Percentiles rank a stretch among this genome's conserved stretches.
phyloP scores from a whole-genome alignment of 2,888 invertebrate species.

The Oeneis ivallda region DNA sequence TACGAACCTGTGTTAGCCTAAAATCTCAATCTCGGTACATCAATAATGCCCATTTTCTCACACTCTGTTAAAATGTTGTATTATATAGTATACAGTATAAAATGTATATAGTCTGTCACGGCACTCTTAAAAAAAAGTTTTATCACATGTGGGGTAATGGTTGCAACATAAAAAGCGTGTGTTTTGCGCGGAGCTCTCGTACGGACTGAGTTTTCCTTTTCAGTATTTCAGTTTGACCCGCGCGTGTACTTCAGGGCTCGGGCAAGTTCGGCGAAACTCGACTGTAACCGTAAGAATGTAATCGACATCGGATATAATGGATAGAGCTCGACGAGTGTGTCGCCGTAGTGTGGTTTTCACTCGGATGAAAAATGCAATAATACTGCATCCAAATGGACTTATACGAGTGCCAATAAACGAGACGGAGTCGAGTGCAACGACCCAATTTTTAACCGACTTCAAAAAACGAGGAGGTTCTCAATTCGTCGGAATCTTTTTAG shows the following conservation, averaged over 20 bases:
- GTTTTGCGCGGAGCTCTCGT: constrained; percentile 49
- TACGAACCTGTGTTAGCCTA: constrained; percentile 51
- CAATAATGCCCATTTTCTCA: constrained; percentile 56
- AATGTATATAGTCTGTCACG: constrained; percentile 50
- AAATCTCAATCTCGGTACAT: constrained; percentile 44
- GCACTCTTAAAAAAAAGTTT: constrained; percentile 66
- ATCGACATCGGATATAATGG: constrained; percentile 36
- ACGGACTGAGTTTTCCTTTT: constrained; percentile 54
- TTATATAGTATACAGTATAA: constrained; percentile 39
- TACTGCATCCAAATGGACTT: constrained; percentile 14
- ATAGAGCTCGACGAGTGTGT: constrained; percentile 35
- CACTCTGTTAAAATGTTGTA: constrained; percentile 45
- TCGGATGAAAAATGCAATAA: constrained; percentile 29
- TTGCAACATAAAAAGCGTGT: constrained; percentile 48
- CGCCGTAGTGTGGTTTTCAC: constrained; percentile 27
- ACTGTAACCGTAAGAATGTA: constrained; percentile 18
- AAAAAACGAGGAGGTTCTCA: too few relatives aligned
- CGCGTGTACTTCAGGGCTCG: constrained; percentile 2
- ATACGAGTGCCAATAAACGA: constrained; percentile 1
- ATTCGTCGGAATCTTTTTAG: too few relatives aligned
- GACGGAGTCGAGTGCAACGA: background rate
- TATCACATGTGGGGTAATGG: constrained; percentile 56
- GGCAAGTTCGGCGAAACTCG: constrained; percentile 12
- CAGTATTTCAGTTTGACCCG: background rate
- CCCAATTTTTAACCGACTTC: background rate